Percentiles rank a stretch among this genome's conserved stretches.
These are phyloP conservation scores for Gobio gobio DNA, from an alignment of 2,113 vertebrate genomes.

Conservation along the genomic window DNA sequence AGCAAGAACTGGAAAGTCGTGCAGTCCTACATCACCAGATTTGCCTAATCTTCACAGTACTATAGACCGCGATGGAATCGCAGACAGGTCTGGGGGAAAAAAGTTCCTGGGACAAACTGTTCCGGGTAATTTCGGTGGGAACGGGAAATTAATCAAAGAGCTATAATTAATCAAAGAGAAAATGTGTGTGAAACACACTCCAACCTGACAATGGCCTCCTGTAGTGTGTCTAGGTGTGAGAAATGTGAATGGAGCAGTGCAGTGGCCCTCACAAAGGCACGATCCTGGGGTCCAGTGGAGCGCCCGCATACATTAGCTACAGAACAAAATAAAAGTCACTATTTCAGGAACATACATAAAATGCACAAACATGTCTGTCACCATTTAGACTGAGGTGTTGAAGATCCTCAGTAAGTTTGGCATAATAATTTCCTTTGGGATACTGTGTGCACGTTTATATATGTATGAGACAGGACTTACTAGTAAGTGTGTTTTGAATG, in stretches of 20 bases:
- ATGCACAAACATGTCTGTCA: background rate
- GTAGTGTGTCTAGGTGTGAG: slow-evolving; percentile 76
- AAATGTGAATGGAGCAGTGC: slow-evolving; percentile 88
- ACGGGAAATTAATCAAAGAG: too few species aligned
- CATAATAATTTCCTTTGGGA: background rate
- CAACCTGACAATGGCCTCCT: slow-evolving; percentile 90
- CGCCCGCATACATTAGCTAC: slow-evolving; percentile 84
- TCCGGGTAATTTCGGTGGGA: too few species aligned
- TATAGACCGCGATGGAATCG: too few species aligned
- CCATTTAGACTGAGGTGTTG: background rate
- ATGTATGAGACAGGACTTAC: slow-evolving; percentile 69
- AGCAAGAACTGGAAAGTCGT: too few species aligned
- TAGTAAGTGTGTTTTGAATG: slow-evolving; percentile 83
- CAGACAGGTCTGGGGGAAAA: too few species aligned
- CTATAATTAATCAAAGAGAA: background rate
- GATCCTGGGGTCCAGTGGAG: slow-evolving; percentile 72
- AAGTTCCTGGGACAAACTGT: too few species aligned
- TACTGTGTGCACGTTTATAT: background rate
- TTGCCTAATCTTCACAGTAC: too few species aligned
- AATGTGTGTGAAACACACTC: slow-evolving; percentile 45
- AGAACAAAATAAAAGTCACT: slow-evolving; percentile 54
- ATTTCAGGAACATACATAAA: background rate
- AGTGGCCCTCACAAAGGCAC: slow-evolving; percentile 84
- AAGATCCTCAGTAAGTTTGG: background rate
- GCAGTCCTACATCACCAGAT: too few species aligned